phyloP scores from a whole-genome alignment of 2,113 vertebrate genomes.

The Carettochelys insculpta region DNA sequence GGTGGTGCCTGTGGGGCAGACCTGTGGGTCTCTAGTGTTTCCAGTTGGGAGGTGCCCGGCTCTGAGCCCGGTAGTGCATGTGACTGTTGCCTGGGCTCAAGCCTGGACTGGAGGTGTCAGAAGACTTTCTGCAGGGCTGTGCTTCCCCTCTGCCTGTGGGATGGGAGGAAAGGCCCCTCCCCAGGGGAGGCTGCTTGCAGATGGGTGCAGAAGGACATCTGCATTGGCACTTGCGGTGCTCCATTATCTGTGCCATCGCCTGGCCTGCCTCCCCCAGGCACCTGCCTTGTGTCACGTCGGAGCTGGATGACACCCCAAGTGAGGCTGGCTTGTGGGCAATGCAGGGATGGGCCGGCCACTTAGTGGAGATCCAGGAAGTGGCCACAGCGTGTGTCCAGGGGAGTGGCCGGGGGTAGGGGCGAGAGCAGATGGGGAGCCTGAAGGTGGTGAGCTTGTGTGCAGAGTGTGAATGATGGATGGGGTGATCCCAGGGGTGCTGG shows the following conservation, averaged over 20 bases:
- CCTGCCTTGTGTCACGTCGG: neutral
- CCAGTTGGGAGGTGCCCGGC: neutral
- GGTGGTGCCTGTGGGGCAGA: neutral
- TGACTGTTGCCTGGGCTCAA: neutral
- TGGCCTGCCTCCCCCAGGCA: too few relatives aligned
- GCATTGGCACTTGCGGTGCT: neutral
- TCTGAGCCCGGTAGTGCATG: slow-evolving; percentile 15
- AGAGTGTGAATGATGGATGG: neutral
- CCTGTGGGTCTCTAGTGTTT: neutral
- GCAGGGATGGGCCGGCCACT: neutral
- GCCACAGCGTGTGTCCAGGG: neutral
- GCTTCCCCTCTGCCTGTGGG: neutral
- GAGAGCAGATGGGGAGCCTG: too few relatives aligned
- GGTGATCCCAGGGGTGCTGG: neutral
- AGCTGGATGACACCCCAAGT: too few relatives aligned
- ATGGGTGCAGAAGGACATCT: too few relatives aligned
- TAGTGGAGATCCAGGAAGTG: neutral
- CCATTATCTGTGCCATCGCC: neutral
- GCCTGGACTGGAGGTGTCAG: neutral
- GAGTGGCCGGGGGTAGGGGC: too few relatives aligned
- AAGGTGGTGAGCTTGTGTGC: too few relatives aligned
- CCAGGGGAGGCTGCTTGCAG: neutral
- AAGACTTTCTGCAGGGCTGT: fast-evolving
- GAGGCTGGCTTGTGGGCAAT: neutral
- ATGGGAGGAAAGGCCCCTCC: neutral